Evolutionary conservation across 2,113 vertebrate species (phyloP).

Genomic region (Lamprologus callipterus): DNA sequence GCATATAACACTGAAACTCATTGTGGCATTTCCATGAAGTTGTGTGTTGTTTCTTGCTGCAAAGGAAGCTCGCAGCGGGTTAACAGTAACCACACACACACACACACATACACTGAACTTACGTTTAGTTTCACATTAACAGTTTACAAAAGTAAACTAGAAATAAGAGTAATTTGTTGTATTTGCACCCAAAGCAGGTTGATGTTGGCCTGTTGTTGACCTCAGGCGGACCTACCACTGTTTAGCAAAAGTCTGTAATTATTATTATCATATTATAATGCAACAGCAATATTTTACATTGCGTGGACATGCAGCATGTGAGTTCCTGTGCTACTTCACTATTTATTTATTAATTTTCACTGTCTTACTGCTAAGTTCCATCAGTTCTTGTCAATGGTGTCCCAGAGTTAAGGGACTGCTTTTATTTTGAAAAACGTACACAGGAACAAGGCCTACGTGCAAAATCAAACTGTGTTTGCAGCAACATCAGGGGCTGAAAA

Average conservation of each 20-base stretch:
- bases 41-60: constrained; percentile 33
- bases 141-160: neutral
- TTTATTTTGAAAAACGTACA: neutral
- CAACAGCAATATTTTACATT: neutral
- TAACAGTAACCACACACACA: neutral
- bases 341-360: neutral
- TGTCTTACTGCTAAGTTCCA: neutral
- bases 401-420: neutral
- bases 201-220: neutral
- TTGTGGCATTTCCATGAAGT: constrained; percentile 50
- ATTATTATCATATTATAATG: neutral
- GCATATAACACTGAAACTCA: constrained; percentile 5
- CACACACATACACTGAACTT: neutral
- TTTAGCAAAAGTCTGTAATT: neutral
- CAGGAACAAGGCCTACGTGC: neutral
- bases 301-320: neutral
- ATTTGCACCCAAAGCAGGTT: neutral
- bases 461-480: neutral
- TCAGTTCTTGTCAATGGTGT: neutral
- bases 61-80: constrained; percentile 25
- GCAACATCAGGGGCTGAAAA: neutral
- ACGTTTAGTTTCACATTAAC: neutral
- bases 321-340: neutral
- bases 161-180: neutral
- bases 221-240: neutral